Conservation (phyloP, 2,888 invertebrate genomes). For the Artemia sinica region DNA sequence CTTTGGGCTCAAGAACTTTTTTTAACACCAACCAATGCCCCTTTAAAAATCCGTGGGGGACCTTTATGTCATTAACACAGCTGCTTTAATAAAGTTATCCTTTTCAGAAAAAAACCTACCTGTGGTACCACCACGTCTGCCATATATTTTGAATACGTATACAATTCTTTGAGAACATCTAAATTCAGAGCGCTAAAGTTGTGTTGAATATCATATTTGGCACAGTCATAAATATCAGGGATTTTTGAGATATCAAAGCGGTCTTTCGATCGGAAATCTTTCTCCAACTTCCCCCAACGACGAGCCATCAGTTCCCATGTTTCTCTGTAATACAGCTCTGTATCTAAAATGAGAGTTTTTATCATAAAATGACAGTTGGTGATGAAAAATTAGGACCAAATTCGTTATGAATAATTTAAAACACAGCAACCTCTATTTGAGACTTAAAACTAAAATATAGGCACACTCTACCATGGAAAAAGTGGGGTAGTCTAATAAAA, state of each 20-base stretch:
- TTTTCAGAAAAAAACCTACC: conserved; percentile 34
- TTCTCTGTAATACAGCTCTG: conserved; percentile 89
- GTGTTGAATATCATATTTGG: conserved; percentile 95
- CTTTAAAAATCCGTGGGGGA: too few relatives aligned
- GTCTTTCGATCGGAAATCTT: conserved; percentile 79
- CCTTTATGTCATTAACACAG: too few relatives aligned
- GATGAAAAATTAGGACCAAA: too few relatives aligned
- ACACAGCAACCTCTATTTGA: neutral
- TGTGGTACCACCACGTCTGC: conserved; percentile 98
- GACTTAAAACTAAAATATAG: neutral
- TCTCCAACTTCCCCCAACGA: conserved; percentile 92
- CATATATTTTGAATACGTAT: conserved; percentile 85
- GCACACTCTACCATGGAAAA: too few relatives aligned
- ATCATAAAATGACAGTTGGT: too few relatives aligned
- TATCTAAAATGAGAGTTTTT: conserved; percentile 40
- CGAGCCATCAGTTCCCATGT: conserved; percentile 97
- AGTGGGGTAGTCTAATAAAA: too few relatives aligned
- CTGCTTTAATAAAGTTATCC: too few relatives aligned
- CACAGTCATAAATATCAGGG: conserved; percentile 98
- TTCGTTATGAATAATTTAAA: too few relatives aligned
- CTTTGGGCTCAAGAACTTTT: too few relatives aligned
- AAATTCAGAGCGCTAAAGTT: conserved; percentile 89
- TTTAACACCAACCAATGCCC: too few relatives aligned
- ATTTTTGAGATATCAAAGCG: conserved; percentile 95
- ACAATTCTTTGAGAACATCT: conserved; percentile 62